Conservation (phyloP, 2,888 invertebrate species). For the Cosmopolites sordidus region DNA sequence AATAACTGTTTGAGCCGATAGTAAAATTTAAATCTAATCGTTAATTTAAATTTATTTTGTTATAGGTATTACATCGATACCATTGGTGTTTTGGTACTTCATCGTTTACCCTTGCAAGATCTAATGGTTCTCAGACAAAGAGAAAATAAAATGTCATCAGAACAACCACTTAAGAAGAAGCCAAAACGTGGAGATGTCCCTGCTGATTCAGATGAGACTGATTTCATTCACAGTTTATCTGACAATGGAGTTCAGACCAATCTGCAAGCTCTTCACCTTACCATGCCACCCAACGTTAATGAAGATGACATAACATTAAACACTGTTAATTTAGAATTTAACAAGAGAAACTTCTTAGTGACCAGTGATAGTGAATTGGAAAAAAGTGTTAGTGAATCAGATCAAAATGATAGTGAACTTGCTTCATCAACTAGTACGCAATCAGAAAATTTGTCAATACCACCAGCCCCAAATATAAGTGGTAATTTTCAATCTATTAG, state of each 20-base stretch:
- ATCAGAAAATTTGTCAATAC: slow-evolving; percentile 31
- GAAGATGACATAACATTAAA: slow-evolving; percentile 42
- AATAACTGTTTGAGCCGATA: too few relatives aligned
- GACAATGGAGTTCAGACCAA: slow-evolving; percentile 45
- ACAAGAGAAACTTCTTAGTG: slow-evolving; percentile 32
- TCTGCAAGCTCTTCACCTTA: slow-evolving; percentile 42
- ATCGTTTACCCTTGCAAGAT: slow-evolving; percentile 24
- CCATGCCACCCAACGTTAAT: slow-evolving; percentile 40
- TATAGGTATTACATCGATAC: too few relatives aligned
- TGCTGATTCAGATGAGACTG: slow-evolving; percentile 55
- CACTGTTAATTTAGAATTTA: slow-evolving; percentile 36
- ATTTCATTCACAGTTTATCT: slow-evolving; percentile 51
- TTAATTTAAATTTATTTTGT: too few relatives aligned
- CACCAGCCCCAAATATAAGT: slow-evolving; percentile 36
- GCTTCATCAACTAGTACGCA: slow-evolving; percentile 23
- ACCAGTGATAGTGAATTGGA: slow-evolving; percentile 28
- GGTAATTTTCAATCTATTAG: slow-evolving; percentile 17
- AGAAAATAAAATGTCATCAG: slow-evolving; percentile 62
- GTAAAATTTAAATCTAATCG: too few relatives aligned
- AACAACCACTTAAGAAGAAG: slow-evolving; percentile 82
- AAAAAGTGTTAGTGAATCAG: slow-evolving; percentile 29
- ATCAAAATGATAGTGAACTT: slow-evolving; percentile 26
- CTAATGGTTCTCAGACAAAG: slow-evolving; percentile 65
- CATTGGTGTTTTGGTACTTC: too few relatives aligned
- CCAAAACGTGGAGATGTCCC: slow-evolving; percentile 62